These are phyloP conservation scores for Ennomos quercinarius DNA, from an alignment of 2,888 invertebrate species.

Conservation along the genomic window DNA sequence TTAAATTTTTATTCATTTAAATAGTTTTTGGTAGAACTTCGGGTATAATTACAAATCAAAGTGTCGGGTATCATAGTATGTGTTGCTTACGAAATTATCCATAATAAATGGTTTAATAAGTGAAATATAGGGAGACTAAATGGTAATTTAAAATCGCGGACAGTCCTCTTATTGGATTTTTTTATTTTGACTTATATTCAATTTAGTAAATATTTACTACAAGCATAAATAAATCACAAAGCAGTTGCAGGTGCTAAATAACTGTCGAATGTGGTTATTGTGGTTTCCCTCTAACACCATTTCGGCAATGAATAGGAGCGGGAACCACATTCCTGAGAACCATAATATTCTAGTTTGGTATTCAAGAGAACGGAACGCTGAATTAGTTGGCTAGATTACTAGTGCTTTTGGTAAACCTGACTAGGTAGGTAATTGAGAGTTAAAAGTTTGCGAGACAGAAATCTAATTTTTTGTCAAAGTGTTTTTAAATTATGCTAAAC, in stretches of 20 bases:
- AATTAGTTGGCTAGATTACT: slow-evolving; percentile 34
- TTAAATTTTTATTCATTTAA: too few species aligned
- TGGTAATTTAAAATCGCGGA: too few species aligned
- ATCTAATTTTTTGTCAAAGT: neutral
- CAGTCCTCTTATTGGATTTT: too few species aligned
- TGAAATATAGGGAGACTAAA: too few species aligned
- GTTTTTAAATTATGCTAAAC: neutral
- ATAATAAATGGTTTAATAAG: too few species aligned
- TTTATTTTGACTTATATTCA: too few species aligned
- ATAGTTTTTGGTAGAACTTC: too few species aligned
- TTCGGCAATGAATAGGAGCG: slow-evolving; percentile 42
- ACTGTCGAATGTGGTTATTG: slow-evolving; percentile 33
- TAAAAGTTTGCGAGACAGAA: neutral
- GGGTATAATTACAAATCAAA: too few species aligned
- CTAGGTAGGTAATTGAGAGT: slow-evolving; percentile 17
- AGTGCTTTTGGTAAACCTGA: slow-evolving; percentile 10
- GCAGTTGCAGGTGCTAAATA: slow-evolving; percentile 29
- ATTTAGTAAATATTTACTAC: too few species aligned
- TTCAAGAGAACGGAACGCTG: slow-evolving; percentile 42
- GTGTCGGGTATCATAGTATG: too few species aligned
- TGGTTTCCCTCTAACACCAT: slow-evolving; percentile 29
- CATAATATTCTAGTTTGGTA: slow-evolving; percentile 41
- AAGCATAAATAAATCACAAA: too few species aligned
- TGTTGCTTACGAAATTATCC: too few species aligned
- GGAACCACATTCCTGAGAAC: slow-evolving; percentile 37